phyloP scores from a whole-genome alignment of 2,113 vertebrate genomes.

The Procavia capensis region DNA sequence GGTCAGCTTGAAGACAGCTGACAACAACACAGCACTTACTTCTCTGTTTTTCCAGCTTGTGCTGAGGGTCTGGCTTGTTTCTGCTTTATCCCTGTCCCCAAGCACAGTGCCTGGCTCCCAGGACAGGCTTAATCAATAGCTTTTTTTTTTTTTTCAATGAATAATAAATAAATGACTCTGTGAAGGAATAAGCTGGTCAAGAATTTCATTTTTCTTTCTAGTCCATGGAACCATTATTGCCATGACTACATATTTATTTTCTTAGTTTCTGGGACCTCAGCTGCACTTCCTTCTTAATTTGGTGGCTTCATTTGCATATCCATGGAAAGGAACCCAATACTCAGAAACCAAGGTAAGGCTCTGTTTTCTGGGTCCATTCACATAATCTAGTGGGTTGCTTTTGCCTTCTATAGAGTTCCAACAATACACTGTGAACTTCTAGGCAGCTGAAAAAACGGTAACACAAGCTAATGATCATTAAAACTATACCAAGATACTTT shows the following conservation, averaged over 20 bases:
- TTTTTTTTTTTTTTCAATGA: slow-evolving; percentile 43
- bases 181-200: slow-evolving; percentile 17
- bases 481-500: slow-evolving; percentile 1
- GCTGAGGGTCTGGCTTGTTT: neutral
- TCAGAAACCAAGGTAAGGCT: neutral
- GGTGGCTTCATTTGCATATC: slow-evolving; percentile 23
- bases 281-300: slow-evolving; percentile 7
- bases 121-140: neutral
- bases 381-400: neutral
- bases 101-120: neutral
- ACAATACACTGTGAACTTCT: neutral
- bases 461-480: slow-evolving; percentile 18
- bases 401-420: neutral
- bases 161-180: slow-evolving; percentile 21
- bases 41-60: neutral
- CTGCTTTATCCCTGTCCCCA: neutral
- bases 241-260: slow-evolving; percentile 5
- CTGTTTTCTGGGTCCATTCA: neutral
- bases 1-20: no score
- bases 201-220: slow-evolving; percentile 11
- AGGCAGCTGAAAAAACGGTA: neutral
- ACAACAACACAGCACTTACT: no score
- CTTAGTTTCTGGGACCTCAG: slow-evolving; percentile 21
- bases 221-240: slow-evolving; percentile 13
- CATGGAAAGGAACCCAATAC: neutral